phyloP scores from a whole-genome alignment of 2,888 invertebrate genomes.

The Drosophila dives region DNA sequence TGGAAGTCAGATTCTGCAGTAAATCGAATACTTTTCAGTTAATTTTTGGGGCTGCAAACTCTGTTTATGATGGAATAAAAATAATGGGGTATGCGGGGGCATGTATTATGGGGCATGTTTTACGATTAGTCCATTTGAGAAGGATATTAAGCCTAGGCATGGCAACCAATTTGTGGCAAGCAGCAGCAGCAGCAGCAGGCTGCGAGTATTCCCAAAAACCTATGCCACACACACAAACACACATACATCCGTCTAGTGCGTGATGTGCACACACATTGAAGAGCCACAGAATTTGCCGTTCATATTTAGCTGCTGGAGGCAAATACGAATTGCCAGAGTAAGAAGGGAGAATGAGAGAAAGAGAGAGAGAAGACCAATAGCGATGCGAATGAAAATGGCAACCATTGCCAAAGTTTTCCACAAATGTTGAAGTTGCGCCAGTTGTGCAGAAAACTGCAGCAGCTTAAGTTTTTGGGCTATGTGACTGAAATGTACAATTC shows the following conservation, averaged over 20 bases:
- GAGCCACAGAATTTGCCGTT: constrained; percentile 23
- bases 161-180: neutral
- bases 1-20: neutral
- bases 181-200: neutral
- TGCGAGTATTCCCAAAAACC: neutral
- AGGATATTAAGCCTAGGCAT: constrained; percentile 18
- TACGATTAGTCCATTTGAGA: constrained; percentile 33
- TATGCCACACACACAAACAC: constrained; percentile 1
- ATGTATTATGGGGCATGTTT: constrained; percentile 31
- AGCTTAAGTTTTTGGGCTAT: constrained; percentile 7
- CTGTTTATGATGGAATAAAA: no score
- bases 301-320: constrained; percentile 9
- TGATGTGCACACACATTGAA: constrained; percentile 18
- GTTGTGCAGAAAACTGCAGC: neutral
- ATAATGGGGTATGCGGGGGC: no score
- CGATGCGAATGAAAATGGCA: constrained; percentile 5
- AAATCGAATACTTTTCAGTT: constrained; percentile 4
- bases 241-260: constrained; percentile 7
- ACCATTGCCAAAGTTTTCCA: constrained; percentile 23
- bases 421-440: constrained; percentile 23
- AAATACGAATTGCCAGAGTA: neutral
- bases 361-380: neutral
- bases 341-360: neutral
- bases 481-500: constrained; percentile 7
- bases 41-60: neutral